These are phyloP conservation scores for Rhabdophis nuchalis DNA, from an alignment of 2,797 vertebrate genomes.

Conservation along the genomic window DNA sequence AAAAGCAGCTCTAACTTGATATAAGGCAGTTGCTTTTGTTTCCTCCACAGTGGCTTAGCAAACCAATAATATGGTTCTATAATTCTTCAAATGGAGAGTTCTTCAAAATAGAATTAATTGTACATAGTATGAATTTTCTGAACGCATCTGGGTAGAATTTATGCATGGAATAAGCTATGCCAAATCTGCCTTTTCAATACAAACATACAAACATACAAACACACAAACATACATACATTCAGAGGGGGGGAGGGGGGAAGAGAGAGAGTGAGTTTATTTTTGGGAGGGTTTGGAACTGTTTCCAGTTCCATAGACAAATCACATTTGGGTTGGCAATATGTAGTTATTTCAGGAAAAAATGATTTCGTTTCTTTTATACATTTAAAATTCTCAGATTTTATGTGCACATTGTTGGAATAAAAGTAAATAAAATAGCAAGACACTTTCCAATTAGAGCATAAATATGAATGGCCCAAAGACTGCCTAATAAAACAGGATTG, in stretches of 20 bases:
- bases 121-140: background rate
- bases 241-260: too few species aligned
- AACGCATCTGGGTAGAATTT: background rate
- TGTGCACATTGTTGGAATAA: slow-evolving; percentile 13
- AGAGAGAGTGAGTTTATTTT: background rate
- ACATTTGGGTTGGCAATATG: background rate
- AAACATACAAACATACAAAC: too few species aligned
- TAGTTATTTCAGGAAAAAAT: background rate
- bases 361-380: slow-evolving; percentile 21
- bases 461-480: background rate
- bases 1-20: background rate
- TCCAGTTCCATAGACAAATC: slow-evolving; percentile 4
- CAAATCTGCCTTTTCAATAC: slow-evolving; percentile 2
- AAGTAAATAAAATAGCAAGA: background rate
- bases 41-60: background rate
- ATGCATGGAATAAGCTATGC: background rate
- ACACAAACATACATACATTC: too few species aligned
- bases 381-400: slow-evolving; percentile 31
- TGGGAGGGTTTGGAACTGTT: background rate
- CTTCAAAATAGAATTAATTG: slow-evolving; percentile 24
- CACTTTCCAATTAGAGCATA: background rate
- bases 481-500: background rate
- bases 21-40: background rate
- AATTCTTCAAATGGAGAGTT: background rate
- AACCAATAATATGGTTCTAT: background rate